phyloP scores from a whole-genome alignment of 2,797 vertebrate species.

The Gambelia wislizenii region DNA sequence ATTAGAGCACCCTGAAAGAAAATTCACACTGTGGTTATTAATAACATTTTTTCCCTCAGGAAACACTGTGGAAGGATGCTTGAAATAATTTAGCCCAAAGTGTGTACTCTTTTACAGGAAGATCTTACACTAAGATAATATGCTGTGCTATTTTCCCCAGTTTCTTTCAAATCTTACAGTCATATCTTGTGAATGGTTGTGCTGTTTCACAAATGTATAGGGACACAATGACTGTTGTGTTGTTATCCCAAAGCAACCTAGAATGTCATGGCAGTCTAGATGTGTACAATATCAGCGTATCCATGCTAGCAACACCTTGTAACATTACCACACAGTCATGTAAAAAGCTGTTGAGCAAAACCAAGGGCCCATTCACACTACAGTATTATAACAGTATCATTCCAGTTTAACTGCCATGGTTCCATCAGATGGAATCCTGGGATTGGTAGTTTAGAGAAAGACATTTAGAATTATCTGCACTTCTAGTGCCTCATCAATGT shows the following conservation, averaged over 20 bases:
- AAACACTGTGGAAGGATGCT: not conserved
- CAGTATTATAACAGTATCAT: too few relatives aligned
- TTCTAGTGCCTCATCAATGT: too few relatives aligned
- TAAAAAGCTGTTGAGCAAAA: not conserved
- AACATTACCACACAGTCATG: not conserved
- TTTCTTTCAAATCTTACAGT: not conserved
- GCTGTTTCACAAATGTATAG: not conserved
- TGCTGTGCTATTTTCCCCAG: not conserved
- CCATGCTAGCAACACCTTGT: not conserved
- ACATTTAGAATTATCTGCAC: too few relatives aligned
- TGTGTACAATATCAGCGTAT: not conserved
- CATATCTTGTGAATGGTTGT: not conserved
- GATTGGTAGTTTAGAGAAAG: too few relatives aligned
- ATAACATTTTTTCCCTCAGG: not conserved
- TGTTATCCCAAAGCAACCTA: not conserved
- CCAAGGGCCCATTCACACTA: too few relatives aligned
- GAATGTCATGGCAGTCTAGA: not conserved
- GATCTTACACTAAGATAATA: not conserved
- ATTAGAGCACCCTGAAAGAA: conserved; percentile 19
- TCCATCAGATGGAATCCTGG: too few relatives aligned
- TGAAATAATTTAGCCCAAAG: not conserved
- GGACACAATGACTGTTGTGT: not conserved
- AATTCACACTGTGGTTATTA: not conserved
- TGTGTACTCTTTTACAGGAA: conserved; percentile 7
- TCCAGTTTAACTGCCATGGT: too few relatives aligned